These are phyloP conservation scores for Urophycis tenuis DNA, from an alignment of 2,797 vertebrate species.

Conservation along the genomic window DNA sequence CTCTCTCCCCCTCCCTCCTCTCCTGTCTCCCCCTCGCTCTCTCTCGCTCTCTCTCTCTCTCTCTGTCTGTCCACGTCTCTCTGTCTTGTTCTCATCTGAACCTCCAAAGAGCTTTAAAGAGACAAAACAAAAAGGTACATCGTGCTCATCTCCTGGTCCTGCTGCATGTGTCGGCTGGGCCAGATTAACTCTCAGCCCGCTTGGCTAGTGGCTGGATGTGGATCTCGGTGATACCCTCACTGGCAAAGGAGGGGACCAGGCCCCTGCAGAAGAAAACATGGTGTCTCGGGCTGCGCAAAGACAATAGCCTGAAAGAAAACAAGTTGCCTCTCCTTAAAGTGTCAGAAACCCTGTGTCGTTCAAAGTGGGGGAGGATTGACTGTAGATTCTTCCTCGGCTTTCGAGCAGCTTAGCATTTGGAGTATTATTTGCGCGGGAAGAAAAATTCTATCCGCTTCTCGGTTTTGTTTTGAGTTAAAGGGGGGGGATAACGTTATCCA, in stretches of 20 bases:
- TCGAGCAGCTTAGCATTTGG: neutral
- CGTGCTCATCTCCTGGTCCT: slow-evolving; percentile 42
- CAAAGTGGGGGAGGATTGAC: neutral
- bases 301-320: slow-evolving; percentile 34
- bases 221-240: slow-evolving; percentile 39
- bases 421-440: neutral
- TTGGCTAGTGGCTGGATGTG: slow-evolving; percentile 44
- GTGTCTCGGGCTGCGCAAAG: slow-evolving; percentile 10
- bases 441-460: neutral
- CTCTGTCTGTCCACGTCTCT: neutral
- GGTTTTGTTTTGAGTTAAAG: neutral
- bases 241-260: slow-evolving; percentile 34
- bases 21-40: no score
- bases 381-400: neutral
- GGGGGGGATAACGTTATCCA: neutral
- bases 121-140: slow-evolving; percentile 47
- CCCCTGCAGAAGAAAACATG: slow-evolving; percentile 39
- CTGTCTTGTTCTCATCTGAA: slow-evolving; percentile 26
- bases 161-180: slow-evolving; percentile 45
- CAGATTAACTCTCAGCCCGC: slow-evolving; percentile 53
- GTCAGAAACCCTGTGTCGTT: slow-evolving; percentile 13
- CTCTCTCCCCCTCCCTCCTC: neutral
- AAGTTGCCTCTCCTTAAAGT: slow-evolving; percentile 32
- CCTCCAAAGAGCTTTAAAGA: slow-evolving; percentile 56
- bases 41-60: no score